A percentile compares a stretch with the other conserved stretches of the same genome.
These are phyloP conservation scores for Dasyprocta punctata DNA, from an alignment of 2,113 vertebrate species.

Conservation along the genomic window DNA sequence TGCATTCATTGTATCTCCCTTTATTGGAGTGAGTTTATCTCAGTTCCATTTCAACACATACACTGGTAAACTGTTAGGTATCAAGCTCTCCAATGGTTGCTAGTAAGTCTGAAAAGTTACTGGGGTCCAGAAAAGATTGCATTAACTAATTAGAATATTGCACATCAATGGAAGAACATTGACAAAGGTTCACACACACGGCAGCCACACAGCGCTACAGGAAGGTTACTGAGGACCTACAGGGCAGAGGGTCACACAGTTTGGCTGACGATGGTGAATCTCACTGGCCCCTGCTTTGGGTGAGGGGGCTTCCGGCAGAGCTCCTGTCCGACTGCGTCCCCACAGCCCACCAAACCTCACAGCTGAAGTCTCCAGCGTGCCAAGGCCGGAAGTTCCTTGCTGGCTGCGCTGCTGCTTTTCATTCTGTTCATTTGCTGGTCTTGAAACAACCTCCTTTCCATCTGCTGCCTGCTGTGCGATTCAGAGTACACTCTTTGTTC, in stretches of 20 bases:
- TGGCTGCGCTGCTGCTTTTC: constrained; percentile 69
- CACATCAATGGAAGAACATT: background rate
- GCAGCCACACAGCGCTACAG: background rate
- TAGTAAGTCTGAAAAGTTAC: background rate
- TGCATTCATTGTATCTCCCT: background rate
- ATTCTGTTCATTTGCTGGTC: constrained; percentile 74
- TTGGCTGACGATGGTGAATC: background rate
- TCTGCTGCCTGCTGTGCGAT: constrained; percentile 74
- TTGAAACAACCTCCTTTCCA: constrained; percentile 76
- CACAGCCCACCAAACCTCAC: constrained; percentile 68
- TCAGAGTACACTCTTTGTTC: constrained; percentile 66
- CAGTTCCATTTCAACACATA: background rate
- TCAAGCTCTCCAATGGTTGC: background rate
- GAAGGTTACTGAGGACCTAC: background rate
- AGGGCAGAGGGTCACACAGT: background rate
- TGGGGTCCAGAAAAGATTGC: background rate
- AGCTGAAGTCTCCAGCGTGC: constrained; percentile 72
- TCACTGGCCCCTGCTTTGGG: background rate
- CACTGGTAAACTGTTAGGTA: no score
- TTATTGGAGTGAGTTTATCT: background rate
- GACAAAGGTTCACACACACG: background rate
- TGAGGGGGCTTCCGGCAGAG: constrained; percentile 1
- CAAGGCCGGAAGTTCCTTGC: constrained; percentile 77
- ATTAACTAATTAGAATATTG: background rate
- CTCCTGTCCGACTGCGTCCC: constrained; percentile 55